Base-by-base conservation (phyloP, 2,113 vertebrate species). In the Phyllostomus discolor region DNA sequence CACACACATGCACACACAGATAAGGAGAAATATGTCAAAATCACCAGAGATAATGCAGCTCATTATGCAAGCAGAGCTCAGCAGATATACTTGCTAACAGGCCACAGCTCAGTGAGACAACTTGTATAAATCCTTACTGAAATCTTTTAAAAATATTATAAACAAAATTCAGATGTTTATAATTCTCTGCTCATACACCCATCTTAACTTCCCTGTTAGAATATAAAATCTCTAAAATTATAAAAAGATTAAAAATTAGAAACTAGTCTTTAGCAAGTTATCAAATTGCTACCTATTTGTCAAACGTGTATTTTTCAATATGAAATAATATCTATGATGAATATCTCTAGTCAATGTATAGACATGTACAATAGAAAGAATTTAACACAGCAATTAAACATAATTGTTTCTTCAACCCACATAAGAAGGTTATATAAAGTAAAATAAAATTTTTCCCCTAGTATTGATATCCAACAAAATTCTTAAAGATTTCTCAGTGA, bases 161-260 rank as follows among this genome's bases (percentile, higher is more conserved):
- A 88, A 66, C 57, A 95, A 95, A 90, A 43, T 5, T 0, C 7
- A 95, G 24, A 89, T 62, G 73, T 85, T 91, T 91, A 88, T 90
- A 96, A 92, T n/a, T 95, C 31, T 41, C 93, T 95, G 94, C 95
- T 97, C 62, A 6, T 35, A 67, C 26, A 84, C 4, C 24, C 46
- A 87, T 31, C 48, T 54, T 95, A 70, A 80, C 85, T 83, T 96
- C 64, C 31, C 3, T 91, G 50, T 88, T 54, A 97, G 54, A 95
- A 85, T 57, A 72, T 16, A 4, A 3, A 48, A 83, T 93, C 59
- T 57, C 85, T 76, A 82, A 85, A 85, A 76, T 31, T 93, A 46
- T 82, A 97, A 48, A 82, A 1, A 83, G 46, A 54, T 54, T 72
- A 38, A 80, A 92, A 72, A 82, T 50, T 19, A 95, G 80, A 91